Evolutionary conservation across 2,797 vertebrate genomes (phyloP).

Genomic region (Telmatherina bonti): DNA sequence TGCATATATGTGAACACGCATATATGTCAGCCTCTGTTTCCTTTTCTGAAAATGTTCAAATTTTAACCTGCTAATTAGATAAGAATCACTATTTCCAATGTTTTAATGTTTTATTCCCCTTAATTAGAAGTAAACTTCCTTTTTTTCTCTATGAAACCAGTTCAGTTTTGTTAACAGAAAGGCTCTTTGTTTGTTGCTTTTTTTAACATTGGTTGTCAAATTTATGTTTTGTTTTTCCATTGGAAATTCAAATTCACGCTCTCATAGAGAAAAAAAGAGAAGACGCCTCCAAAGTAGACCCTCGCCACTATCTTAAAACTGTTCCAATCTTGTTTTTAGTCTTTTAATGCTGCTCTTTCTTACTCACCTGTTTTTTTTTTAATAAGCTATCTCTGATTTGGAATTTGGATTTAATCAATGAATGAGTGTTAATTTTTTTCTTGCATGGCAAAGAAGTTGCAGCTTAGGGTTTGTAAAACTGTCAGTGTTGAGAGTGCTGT

Average conservation of each 20-base stretch:
- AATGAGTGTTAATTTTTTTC: slow-evolving; percentile 75
- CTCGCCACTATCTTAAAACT: slow-evolving; percentile 55
- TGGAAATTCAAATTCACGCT: slow-evolving; percentile 25
- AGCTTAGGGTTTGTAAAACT: slow-evolving; percentile 99
- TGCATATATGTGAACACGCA: slow-evolving; percentile 76
- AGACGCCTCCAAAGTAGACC: slow-evolving; percentile 60
- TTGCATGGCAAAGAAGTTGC: slow-evolving; percentile 99
- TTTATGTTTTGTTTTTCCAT: slow-evolving; percentile 3
- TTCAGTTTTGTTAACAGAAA: neutral
- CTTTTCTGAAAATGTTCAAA: slow-evolving; percentile 74
- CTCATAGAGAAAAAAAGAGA: slow-evolving; percentile 79
- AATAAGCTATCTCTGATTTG: slow-evolving; percentile 72
- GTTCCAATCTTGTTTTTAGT: slow-evolving; percentile 66
- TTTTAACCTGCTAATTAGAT: slow-evolving; percentile 73
- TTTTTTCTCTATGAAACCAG: slow-evolving; percentile 77
- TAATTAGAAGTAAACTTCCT: slow-evolving; percentile 66
- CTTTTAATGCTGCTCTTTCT: slow-evolving; percentile 56
- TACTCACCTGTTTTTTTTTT: slow-evolving; percentile 79
- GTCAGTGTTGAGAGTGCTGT: slow-evolving; percentile 99
- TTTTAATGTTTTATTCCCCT: slow-evolving; percentile 62
- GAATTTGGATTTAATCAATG: slow-evolving; percentile 77
- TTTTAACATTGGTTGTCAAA: slow-evolving; percentile 35
- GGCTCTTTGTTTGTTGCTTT: neutral
- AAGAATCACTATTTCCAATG: slow-evolving; percentile 80
- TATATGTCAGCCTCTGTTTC: slow-evolving; percentile 77